Evolutionary conservation across 2,888 invertebrate species (phyloP), one percentile per base, ranked within the genome.

Genomic region (Apotomis turbidana): DNA sequence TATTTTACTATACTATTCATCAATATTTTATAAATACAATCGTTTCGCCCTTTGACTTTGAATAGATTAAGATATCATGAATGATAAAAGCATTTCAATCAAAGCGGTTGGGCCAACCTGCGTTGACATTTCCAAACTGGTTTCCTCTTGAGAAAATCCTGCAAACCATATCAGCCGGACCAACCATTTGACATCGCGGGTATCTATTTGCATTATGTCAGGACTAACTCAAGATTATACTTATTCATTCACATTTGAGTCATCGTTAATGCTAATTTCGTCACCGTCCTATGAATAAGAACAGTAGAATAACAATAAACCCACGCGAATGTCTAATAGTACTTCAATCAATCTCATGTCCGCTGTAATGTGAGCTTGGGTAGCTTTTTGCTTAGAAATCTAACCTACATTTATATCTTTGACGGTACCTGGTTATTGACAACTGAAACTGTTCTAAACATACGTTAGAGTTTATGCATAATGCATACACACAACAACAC

Each of bases 51-150:
- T 82, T 77, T 77, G 78, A 79, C 79, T 77, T 72, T 76, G 78
- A 78, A 80, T 80, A 82, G 79, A 85, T 85, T 80, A 77, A 80
- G 80, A 81, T 84, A 81, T 80, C 77, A 77, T 76, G 82, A 83
- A 77, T 76, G 82, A 83, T 85, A 85, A 82, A 78, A 77, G 75
- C 79, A 74, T 81, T 83, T 85, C 80, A 82, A 84, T 86, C 84
- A 83, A 81, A 81, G 75, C 79, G 79, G 76, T 79, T 77, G 71
- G 81, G 78, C 76, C 76, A 75, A 76, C 75, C 74, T 67, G 75
- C 72, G 78, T 78, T 86, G 87, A 83, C 85, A 87, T 88, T 88
- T 86, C 72, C 81, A 85, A 68, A 86, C 86, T 79, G 83, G 85
- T 84, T 85, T 80, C 79, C 79, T 84, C 83, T 85, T 81, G 78